Evolutionary conservation across 30 jellyfish, hydroid and myxozoan species (phyloP).

Genomic region (Aurelia sp.): DNA sequence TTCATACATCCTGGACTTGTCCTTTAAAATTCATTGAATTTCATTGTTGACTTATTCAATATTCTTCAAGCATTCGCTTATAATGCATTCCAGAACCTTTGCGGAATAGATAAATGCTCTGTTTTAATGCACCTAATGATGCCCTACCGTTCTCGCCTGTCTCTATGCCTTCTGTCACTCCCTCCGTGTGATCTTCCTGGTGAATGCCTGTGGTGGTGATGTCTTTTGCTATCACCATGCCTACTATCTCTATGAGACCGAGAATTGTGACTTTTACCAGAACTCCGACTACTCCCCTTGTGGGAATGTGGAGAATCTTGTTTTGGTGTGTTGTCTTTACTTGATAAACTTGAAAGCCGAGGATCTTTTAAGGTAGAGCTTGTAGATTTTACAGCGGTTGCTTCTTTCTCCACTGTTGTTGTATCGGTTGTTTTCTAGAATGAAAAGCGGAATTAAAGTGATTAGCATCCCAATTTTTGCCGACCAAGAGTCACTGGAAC

Average conservation of each 20-base stretch:
- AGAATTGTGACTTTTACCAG: conserved; percentile 14
- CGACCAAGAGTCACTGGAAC: too few relatives aligned
- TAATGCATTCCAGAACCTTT: too few relatives aligned
- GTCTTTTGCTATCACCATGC: conserved; percentile 36
- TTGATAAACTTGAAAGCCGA: neutral
- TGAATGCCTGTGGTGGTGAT: conserved; percentile 18
- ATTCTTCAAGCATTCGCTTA: too few relatives aligned
- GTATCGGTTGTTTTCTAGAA: neutral
- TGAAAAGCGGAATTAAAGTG: neutral
- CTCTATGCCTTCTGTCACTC: conserved; percentile 58
- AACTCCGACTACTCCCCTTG: neutral
- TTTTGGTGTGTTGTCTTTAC: conserved; percentile 36
- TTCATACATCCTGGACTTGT: too few relatives aligned
- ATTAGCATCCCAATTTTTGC: too few relatives aligned
- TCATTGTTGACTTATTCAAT: too few relatives aligned
- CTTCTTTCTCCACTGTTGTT: neutral
- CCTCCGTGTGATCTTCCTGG: conserved; percentile 40
- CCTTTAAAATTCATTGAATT: too few relatives aligned
- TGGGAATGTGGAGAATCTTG: conserved; percentile 22
- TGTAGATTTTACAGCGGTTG: neutral
- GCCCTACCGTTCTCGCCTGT: conserved; percentile 57
- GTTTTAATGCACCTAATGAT: neutral
- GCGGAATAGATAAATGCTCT: too few relatives aligned
- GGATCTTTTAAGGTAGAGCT: conserved; percentile 6
- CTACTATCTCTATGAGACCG: conserved; percentile 37